Conservation (phyloP, 23 tunicate genomes). For the Botrylloides violaceus region DNA sequence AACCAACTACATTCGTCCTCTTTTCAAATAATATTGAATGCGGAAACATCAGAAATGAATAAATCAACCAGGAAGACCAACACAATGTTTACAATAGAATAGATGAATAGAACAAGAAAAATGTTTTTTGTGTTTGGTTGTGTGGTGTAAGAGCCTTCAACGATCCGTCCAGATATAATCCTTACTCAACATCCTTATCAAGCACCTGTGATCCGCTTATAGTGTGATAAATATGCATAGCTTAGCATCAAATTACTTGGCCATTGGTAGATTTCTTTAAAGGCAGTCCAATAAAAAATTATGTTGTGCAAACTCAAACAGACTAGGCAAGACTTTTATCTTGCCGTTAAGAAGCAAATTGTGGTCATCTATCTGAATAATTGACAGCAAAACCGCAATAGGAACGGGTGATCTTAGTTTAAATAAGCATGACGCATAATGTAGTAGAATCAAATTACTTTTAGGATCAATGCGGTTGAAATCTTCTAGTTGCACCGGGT, state of each 20-base stretch:
- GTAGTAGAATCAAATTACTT: background rate
- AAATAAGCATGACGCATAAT: background rate
- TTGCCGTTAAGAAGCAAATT: background rate
- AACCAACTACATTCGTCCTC: no score
- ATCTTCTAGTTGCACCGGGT: no score
- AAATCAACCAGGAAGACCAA: no score
- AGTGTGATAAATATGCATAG: conserved; percentile 1
- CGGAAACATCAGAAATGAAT: no score
- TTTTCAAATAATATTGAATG: no score
- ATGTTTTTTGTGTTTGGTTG: no score
- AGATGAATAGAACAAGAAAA: no score
- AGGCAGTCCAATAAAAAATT: background rate
- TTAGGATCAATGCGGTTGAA: no score
- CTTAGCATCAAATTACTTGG: background rate
- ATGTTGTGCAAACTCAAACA: background rate
- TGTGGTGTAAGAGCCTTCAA: no score
- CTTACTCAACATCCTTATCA: background rate
- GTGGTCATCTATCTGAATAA: background rate
- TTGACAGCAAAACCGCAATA: background rate
- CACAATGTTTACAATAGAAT: no score
- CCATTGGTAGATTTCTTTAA: background rate
- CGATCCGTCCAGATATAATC: background rate
- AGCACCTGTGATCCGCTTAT: conserved; percentile 2
- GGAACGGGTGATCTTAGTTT: background rate
- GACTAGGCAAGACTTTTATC: background rate